Percentiles rank a stretch among this genome's conserved stretches.
Conservation (phyloP, 2,888 invertebrate species). For the Leucophenga maculata region DNA sequence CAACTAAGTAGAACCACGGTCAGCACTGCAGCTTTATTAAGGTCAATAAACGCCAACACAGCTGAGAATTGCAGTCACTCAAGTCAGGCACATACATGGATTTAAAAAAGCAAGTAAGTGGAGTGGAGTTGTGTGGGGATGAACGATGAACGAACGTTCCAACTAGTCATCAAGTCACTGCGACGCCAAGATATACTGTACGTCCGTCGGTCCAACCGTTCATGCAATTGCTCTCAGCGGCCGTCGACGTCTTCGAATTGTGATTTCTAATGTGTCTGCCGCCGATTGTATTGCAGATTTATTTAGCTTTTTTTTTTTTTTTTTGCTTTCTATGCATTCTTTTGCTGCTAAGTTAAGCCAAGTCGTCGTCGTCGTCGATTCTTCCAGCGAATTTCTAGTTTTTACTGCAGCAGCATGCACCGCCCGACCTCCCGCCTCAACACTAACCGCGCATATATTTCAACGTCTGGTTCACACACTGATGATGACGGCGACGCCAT, state of each 20-base stretch:
- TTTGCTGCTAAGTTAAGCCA: neutral
- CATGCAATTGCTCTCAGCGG: no score
- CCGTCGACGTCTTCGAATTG: neutral
- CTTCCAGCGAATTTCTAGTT: slow-evolving; percentile 16
- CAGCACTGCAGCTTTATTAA: slow-evolving; percentile 53
- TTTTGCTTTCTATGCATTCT: neutral
- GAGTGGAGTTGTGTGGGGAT: neutral
- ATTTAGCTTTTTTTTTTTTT: no score
- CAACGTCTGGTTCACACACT: slow-evolving; percentile 30
- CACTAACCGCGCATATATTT: slow-evolving; percentile 8
- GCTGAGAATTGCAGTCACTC: slow-evolving; percentile 42
- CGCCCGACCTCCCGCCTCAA: neutral
- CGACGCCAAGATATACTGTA: slow-evolving; percentile 7
- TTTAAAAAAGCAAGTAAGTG: slow-evolving; percentile 17
- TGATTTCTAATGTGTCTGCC: neutral
- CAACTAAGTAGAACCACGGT: no score
- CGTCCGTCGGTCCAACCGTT: no score
- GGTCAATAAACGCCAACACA: slow-evolving; percentile 63
- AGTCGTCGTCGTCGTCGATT: neutral
- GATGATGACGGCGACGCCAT: slow-evolving; percentile 15
- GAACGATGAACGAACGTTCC: no score
- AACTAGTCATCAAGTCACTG: slow-evolving; percentile 17
- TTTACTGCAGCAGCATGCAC: neutral
- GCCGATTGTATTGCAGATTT: neutral
- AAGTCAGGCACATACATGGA: slow-evolving; percentile 34